These are phyloP conservation scores for Cyclina sinensis DNA, from an alignment of 1,140 invertebrate genomes.

Conservation along the genomic window DNA sequence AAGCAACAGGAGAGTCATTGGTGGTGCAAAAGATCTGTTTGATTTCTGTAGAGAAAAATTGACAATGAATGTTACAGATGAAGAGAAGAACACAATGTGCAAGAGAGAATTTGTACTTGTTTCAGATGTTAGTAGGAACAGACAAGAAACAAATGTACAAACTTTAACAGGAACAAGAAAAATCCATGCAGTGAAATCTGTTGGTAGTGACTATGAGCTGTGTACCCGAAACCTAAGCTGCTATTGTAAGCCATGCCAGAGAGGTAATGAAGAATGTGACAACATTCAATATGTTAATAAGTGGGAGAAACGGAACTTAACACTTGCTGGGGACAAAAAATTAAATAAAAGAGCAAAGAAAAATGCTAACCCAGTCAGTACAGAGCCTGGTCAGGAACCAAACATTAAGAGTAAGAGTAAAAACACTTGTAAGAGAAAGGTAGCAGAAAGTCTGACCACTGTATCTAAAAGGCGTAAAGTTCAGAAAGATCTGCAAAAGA, in stretches of 20 bases:
- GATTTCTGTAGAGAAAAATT: slow-evolving; percentile 38
- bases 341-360: background rate
- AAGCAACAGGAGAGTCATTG: slow-evolving; percentile 54
- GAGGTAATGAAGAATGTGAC: background rate
- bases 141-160: slow-evolving; percentile 47
- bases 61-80: slow-evolving; percentile 39
- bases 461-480: too few species aligned
- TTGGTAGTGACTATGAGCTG: background rate
- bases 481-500: too few species aligned
- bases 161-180: slow-evolving; percentile 28
- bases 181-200: background rate
- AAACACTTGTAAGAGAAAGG: too few species aligned
- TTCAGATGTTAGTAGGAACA: slow-evolving; percentile 29
- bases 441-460: too few species aligned
- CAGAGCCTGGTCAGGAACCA: too few species aligned
- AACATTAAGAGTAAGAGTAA: too few species aligned
- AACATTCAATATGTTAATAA: background rate
- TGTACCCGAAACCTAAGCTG: background rate
- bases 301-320: background rate
- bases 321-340: background rate
- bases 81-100: slow-evolving; percentile 30
- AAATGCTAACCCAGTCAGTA: too few species aligned
- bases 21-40: slow-evolving; percentile 49
- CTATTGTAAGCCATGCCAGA: background rate
- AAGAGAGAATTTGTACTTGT: slow-evolving; percentile 41